These are phyloP conservation scores for Macquaria australasica DNA, from an alignment of 2,113 vertebrate genomes.

Conservation along the genomic window DNA sequence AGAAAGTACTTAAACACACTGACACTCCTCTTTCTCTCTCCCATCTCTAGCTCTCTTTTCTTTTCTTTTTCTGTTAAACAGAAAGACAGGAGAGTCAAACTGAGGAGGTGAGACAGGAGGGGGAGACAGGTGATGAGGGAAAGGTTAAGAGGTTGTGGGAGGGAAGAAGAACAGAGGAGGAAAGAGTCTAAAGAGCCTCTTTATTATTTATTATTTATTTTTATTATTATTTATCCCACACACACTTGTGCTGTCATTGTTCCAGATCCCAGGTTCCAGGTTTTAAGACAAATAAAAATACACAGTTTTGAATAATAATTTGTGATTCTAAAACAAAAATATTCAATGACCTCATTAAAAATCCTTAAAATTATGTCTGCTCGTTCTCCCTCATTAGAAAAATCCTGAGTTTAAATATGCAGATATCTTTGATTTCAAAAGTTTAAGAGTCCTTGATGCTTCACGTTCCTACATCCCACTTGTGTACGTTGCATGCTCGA, in stretches of 20 bases:
- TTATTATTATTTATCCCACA: not conserved
- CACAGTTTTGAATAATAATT: not conserved
- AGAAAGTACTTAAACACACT: constrained; percentile 30
- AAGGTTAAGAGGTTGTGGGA: not conserved
- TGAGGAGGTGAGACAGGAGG: not conserved
- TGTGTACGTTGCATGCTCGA: no score
- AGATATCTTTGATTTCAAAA: no score
- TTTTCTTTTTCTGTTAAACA: not conserved
- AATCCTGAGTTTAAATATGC: no score
- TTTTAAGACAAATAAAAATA: not conserved
- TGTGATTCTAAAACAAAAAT: no score
- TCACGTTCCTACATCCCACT: no score
- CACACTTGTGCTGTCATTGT: not conserved
- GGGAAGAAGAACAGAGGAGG: not conserved
- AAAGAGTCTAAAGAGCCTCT: not conserved
- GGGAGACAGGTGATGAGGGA: not conserved
- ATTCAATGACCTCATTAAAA: no score
- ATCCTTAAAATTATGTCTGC: no score
- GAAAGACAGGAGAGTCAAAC: not conserved
- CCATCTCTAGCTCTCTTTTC: not conserved
- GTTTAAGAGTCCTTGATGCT: no score
- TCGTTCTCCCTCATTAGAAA: no score
- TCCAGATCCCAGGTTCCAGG: no score
- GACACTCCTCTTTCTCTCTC: not conserved
- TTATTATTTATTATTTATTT: not conserved